Percentiles rank a stretch among this genome's conserved stretches.
phyloP scores from a whole-genome alignment of 2,888 invertebrate genomes.

The Villa cingulata region DNA sequence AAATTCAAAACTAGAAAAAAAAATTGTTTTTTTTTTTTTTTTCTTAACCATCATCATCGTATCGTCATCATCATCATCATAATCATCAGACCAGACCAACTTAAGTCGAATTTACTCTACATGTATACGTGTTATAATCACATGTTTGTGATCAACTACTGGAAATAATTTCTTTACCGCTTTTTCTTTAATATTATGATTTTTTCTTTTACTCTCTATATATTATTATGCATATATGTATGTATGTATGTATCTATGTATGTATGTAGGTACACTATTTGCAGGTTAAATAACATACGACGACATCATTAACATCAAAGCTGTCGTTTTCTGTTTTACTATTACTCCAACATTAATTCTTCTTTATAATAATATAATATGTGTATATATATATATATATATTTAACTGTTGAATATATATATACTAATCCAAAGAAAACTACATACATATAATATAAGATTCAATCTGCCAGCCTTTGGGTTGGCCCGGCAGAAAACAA shows the following conservation, averaged over 20 bases:
- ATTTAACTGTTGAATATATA: no score
- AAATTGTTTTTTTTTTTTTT: no score
- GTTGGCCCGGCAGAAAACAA: slow-evolving; percentile 8
- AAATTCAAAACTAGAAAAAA: no score
- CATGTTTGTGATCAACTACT: slow-evolving; percentile 21
- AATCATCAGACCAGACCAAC: background rate
- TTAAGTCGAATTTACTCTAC: no score
- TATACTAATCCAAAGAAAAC: background rate
- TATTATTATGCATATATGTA: no score
- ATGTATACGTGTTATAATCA: slow-evolving; percentile 19
- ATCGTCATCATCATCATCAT: background rate
- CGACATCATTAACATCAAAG: background rate
- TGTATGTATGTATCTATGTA: no score
- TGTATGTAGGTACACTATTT: no score
- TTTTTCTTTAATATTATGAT: background rate
- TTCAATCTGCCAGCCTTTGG: slow-evolving; percentile 7
- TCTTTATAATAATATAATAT: no score
- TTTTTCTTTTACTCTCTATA: background rate
- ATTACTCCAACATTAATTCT: no score
- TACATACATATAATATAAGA: background rate
- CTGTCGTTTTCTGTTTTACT: background rate
- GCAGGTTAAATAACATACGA: background rate
- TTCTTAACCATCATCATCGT: background rate
- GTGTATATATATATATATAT: no score
- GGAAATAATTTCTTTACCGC: slow-evolving; percentile 15